A percentile compares a stretch with the other conserved stretches of the same genome.
phyloP scores from a whole-genome alignment of 2,888 invertebrate genomes.

The Hoplodrina ambigua region DNA sequence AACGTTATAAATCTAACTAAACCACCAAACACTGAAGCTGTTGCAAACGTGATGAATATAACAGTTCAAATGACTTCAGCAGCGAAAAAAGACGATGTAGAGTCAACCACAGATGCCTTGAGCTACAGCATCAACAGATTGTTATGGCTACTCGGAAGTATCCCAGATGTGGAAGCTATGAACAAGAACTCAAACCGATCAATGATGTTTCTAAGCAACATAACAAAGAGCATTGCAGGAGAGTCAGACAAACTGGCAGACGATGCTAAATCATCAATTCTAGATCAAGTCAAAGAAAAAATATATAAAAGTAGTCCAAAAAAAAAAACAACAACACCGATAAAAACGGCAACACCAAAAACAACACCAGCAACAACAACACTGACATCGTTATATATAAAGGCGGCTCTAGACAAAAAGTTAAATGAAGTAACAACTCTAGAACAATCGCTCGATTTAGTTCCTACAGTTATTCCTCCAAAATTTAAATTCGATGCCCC shows the following conservation, averaged over 20 bases:
- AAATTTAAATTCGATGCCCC: not conserved
- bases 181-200: slow-evolving; percentile 36
- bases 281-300: slow-evolving; percentile 9
- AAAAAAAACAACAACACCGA: not conserved
- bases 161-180: slow-evolving; percentile 53
- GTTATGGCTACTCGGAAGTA: slow-evolving; percentile 64
- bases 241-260: not conserved
- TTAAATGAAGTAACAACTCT: not conserved
- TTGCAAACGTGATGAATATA: not conserved
- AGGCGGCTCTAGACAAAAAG: not conserved
- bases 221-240: not conserved
- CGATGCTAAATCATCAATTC: slow-evolving; percentile 1
- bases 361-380: too few species aligned
- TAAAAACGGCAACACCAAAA: too few species aligned
- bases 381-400: too few species aligned
- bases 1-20: too few species aligned
- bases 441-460: not conserved
- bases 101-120: slow-evolving; percentile 38
- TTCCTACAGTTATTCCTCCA: not conserved
- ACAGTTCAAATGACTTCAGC: slow-evolving; percentile 19
- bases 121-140: slow-evolving; percentile 67
- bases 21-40: not conserved
- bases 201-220: slow-evolving; percentile 11
- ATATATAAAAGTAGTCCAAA: not conserved
- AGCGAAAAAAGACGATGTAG: slow-evolving; percentile 10